Evolutionary conservation across 2,888 invertebrate species (phyloP), one percentile per base, ranked within the genome.

Genomic region (Herminia tarsipennalis): DNA sequence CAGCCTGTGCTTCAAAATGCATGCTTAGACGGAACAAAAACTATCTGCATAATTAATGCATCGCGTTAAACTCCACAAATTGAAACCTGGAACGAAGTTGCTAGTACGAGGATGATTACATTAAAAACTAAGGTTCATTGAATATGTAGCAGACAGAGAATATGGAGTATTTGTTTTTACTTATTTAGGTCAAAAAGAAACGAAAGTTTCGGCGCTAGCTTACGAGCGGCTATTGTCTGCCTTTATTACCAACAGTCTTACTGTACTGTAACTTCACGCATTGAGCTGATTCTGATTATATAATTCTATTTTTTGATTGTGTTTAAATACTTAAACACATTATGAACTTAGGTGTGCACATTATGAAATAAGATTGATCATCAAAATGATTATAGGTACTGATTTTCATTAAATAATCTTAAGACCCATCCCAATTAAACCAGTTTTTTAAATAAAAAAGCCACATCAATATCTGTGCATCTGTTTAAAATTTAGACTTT

Each of bases 1-100:
- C n/a, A n/a, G n/a, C n/a, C n/a, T 14, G 6, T 27, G 1, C 6
- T 27, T 12, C 8, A 8, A 12, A 27, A 27, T 13, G 13, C 13
- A 6, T 1, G 5, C 4, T 9, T 10, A 42, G 28, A 13, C 39
- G 13, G 28, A 30, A 32, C 21, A 18, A 13, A 45, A 33, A 18
- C 35, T 50, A 55, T 59, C 53, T 67, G 63, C 70, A 71, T 67
- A 57, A 66, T 49, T 61, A 59, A 68, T 56, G 56, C 60, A 50
- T 44, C 46, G 49, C 32, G 47, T 51, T 54, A 38, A 62, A 51
- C 54, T 54, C 42, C 45, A 41, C 37, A 56, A 69, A 62, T 56
- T 60, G 52, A 56, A 62, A 56, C 36, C 32, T 37, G 36, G 48
- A 58, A 46, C 62, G 52, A 66, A 56, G 40, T 34, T 25, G 17